Base-by-base conservation (phyloP, 2,888 invertebrate genomes). In the Polietes domitor region DNA sequence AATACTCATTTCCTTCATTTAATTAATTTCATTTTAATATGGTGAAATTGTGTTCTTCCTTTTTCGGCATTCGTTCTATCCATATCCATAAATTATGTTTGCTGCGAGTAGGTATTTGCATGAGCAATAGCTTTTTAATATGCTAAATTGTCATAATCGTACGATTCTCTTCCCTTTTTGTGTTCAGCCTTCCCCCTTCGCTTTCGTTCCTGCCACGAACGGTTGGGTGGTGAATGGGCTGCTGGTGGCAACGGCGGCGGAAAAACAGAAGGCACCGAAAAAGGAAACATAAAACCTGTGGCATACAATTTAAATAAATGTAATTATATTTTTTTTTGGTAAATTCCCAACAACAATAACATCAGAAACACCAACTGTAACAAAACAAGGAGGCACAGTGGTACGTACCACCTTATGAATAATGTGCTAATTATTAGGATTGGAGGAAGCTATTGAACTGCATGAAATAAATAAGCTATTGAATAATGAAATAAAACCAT, bases 101-200 rank as follows among this genome's bases (percentile, higher is more conserved):
- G 26, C 37, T 21, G 19, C 65, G 53, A 50, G 55, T 83, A 65
- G 63, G 80, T 47, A 63, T 77, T 80, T 76, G 78, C 81, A 81
- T 79, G 81, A 81, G 73, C 78, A 81, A 84, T 84, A 81, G 78
- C 68, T 81, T 84, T 84, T 81, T 81, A 81, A 84, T 81, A 84
- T 84, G 78, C 84, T 78, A 78, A 84, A 84, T 78, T 84, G 84
- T 84, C 78, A 76, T 81, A 84, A 84, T 79, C 76, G 68, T 72
- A 73, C 77, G 65, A 70, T 71, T 15, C 53, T 37, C 41, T 58
- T 5, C 24, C 17, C 37, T 63, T 76, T 5, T 41, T 6, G 7
- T 32, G 32, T 7, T 32, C 7, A 5, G 3, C 32, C 32, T 32
- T 32, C 37, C 7, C 37, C 37, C 4, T 12, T 12, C 37, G 37